phyloP scores from a whole-genome alignment of 1,140 invertebrate genomes.

The Drosophila busckii region DNA sequence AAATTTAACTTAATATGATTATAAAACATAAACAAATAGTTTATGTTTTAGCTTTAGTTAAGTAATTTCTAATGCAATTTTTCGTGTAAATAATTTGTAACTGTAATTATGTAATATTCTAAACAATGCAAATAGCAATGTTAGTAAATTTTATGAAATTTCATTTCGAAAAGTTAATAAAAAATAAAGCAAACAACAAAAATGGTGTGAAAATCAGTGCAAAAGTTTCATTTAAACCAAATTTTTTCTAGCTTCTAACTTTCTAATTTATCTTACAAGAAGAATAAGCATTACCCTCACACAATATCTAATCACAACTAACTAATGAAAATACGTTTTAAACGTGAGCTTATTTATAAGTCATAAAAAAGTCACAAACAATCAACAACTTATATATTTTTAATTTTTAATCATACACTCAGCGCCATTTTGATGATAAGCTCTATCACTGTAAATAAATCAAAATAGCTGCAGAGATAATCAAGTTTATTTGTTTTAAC shows the following conservation, averaged over 20 bases:
- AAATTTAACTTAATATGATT: conserved; percentile 42
- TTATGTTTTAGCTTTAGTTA: conserved; percentile 35
- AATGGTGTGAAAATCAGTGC: conserved; percentile 19
- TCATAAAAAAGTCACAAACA: conserved; percentile 10
- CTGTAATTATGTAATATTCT: conserved; percentile 65
- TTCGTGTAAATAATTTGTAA: conserved; percentile 62
- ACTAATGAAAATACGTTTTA: too few species aligned
- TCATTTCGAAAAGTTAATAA: conserved; percentile 47
- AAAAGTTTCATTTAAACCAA: neutral
- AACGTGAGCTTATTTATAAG: too few species aligned
- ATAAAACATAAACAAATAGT: conserved; percentile 41
- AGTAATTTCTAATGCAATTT: conserved; percentile 38
- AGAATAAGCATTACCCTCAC: too few species aligned
- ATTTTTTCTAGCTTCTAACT: conserved; percentile 3
- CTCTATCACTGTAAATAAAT: conserved; percentile 61
- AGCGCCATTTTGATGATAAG: conserved; percentile 22
- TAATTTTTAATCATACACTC: conserved; percentile 28
- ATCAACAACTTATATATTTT: conserved; percentile 26
- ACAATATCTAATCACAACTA: too few species aligned
- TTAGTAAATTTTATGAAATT: conserved; percentile 57
- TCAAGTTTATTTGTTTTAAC: conserved; percentile 71
- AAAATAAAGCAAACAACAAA: conserved; percentile 30
- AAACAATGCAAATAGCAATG: conserved; percentile 12
- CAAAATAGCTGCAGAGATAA: conserved; percentile 60
- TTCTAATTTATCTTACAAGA: too few species aligned